Evolutionary conservation across 2,888 invertebrate species (phyloP), one percentile per base, ranked within the genome.

Genomic region (Drosophila borborema): DNA sequence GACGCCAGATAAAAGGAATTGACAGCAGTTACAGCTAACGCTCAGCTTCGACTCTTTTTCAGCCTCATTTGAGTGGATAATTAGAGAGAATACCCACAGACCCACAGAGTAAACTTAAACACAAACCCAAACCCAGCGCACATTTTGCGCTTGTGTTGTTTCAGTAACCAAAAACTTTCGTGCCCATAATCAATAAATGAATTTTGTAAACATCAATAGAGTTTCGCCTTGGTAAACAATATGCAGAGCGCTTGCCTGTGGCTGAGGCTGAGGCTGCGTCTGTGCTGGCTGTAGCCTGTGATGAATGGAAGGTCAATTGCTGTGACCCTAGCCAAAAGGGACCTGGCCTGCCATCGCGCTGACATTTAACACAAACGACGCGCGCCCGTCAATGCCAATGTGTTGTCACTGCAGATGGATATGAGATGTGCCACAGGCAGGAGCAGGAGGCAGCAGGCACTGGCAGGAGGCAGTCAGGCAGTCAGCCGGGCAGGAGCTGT

Each of bases 251-350:
- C 53, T 51, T 16, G 18, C n/a, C 38, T 8, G 14, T 9, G n/a
- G 28, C 28, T 4, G 10, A 18, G 51, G 23, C 65, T 14, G 46
- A 34, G 49, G 45, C 23, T 16, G 4, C 16, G 20, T 14, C 31
- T 10, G n/a, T 31, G 7, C 1, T 28, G 62, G 31, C 65, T 36
- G 23, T 41, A 18, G 55, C 41, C 63, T 48, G 66, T 83, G 82
- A 88, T 86, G 86, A 84, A 86, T 86, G 82, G 83, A 88, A 86
- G 86, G 86, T 86, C 86, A 86, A 86, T 86, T 86, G 89, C 69
- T 84, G 71, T 86, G 86, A 88, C 80, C 86, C 86, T 70, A 70
- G 64, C 49, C 64, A 31, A 40, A 40, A 51, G 73, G 63, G 70
- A 74, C 55, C 60, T 48, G 34, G 38, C 23, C 28, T 51, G 53